Base-by-base conservation (phyloP, 1,140 invertebrate species). In the Penaeus vannamei region DNA sequence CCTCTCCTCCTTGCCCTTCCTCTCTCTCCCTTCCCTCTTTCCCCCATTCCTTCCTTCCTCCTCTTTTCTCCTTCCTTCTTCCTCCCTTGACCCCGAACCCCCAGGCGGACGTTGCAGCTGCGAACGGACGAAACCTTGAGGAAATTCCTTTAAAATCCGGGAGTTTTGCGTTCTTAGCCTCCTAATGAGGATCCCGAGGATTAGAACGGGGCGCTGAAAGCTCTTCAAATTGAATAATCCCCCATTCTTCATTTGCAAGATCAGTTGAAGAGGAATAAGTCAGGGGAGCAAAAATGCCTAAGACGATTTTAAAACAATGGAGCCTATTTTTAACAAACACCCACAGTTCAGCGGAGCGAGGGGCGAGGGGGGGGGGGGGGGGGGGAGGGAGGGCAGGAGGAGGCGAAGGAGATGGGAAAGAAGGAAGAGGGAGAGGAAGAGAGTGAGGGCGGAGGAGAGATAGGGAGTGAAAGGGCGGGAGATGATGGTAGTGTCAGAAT, bases 241-340 rank as follows among this genome's bases (percentile, higher is more conserved):
- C 64, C 86, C 84, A 88, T 88, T 88, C 86, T 88, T 88, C 86
- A 88, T 88, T 88, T 88, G 86, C 86, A 88, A 88, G 86, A 88
- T 88, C 86, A 88, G 86, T 88, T 88, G 64, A 84, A 88, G 86
- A 88, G 86, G 86, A 88, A 88, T 88, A 88, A 88, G 86, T 88
- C 86, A 88, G 72, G 81, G 86, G 82, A 84, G 81, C 53, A 88
- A 88, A 88, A 88, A 88, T 88, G 80, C 86, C 80, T 88, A 88
- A 88, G 86, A 88, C 86, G 86, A 88, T 88, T 88, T 88, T 88
- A 88, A 88, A 88, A 88, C 86, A 88, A 88, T 88, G 86, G 86
- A 62, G 81, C 53, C 81, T 59, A 60, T 84, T 88, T 88, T 88
- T 32, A 76, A 36, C 66, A 88, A 76, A 77, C 81, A 88, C 86